A percentile compares a stretch with the other conserved stretches of the same genome.
phyloP scores from a whole-genome alignment of 2,113 vertebrate species.

The Dicentrarchus labrax region DNA sequence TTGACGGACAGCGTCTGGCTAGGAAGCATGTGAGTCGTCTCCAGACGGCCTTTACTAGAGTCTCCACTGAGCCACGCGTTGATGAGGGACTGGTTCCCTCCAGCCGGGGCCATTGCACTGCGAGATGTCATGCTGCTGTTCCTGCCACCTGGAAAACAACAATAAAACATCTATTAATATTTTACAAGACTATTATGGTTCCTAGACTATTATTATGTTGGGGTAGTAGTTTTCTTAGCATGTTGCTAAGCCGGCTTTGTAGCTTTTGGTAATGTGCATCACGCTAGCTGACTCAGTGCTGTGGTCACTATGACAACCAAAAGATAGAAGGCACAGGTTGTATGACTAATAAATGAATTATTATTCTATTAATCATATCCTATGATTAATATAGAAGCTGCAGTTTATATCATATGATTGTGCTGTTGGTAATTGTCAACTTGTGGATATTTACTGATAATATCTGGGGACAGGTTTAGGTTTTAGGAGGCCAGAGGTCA shows the following conservation, averaged over 20 bases:
- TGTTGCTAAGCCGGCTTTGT: not conserved
- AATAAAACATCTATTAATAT: not conserved
- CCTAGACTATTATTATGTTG: not conserved
- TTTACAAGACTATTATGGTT: not conserved
- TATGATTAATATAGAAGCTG: not conserved
- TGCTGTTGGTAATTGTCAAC: too few species aligned
- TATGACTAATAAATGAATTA: not conserved
- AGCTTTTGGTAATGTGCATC: not conserved
- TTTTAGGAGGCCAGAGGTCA: not conserved
- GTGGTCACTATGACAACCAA: not conserved
- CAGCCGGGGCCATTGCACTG: slow-evolving; percentile 83
- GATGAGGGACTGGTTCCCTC: slow-evolving; percentile 87
- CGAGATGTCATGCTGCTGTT: slow-evolving; percentile 89
- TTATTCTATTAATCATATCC: not conserved
- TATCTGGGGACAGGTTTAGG: not conserved
- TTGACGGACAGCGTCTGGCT: slow-evolving; percentile 94
- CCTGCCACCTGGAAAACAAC: slow-evolving; percentile 87
- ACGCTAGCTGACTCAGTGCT: not conserved
- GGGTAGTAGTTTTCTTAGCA: not conserved
- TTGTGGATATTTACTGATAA: not conserved
- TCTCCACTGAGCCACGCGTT: slow-evolving; percentile 93
- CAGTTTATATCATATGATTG: not conserved
- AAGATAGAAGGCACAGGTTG: not conserved
- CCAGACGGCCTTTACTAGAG: slow-evolving; percentile 92
- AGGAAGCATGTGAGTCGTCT: slow-evolving; percentile 94